Evolutionary conservation across 2,888 invertebrate species (phyloP), one percentile per base, ranked within the genome.

Genomic region (Lithophane leautieri): DNA sequence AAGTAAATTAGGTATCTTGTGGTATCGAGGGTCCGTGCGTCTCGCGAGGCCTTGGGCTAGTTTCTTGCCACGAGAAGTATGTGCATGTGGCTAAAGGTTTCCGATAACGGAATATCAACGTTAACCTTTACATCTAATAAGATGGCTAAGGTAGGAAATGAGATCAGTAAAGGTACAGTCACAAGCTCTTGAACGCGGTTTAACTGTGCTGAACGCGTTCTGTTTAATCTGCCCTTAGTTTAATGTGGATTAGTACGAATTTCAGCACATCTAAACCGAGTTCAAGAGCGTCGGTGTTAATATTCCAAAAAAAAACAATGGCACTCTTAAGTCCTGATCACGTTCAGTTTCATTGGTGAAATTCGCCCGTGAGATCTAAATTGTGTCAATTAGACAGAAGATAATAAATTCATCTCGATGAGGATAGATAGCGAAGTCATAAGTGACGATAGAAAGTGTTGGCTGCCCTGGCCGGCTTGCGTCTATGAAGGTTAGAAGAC

Each of bases 1-100:
- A 14, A 47, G 50, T 50, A 19, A 22, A 22, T 50, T 50, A 34
- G 34, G 34, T 34, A 50, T 50, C 19, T 8, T 50, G 19, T 50
- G 8, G 50, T 50, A 22, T 50, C 19, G 19, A 50, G 50, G 50
- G 50, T 7, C 50, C 19, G 50, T 19, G 50, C 50, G 50, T 22
- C 50, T 50, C 50, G 19, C 0, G n/a, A 67, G 58, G 22, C 78
- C 82, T 81, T 82, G 81, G 52, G 60, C 82, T 77, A 73, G 73
- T 78, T 81, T 70, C 78, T 77, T 42, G 50, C 34, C 60, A 25
- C n/a, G 28, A 67, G 58, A 62, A 28, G 34, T 69, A 67, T 34
- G n/a, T 19, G 6, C 34, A 34, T 34, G 61, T 25, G 73, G 60
- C 28, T 72, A 70, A 66, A 70, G 73, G 73, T 78, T 78, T 62